These are phyloP conservation scores for Idris sp. DNA, from an alignment of 1,140 invertebrate genomes.

Conservation along the genomic window DNA sequence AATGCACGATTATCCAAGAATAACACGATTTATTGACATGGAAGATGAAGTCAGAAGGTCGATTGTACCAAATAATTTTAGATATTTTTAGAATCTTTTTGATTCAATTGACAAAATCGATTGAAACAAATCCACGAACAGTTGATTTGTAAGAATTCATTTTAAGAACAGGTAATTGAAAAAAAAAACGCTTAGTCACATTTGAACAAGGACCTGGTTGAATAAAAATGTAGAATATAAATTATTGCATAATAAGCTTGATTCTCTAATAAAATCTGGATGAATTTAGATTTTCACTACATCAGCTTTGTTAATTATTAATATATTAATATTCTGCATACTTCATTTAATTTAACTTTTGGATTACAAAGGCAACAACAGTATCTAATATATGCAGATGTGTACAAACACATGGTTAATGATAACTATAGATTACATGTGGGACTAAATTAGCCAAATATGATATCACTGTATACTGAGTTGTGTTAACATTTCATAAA, in stretches of 20 bases:
- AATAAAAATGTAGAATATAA: no score
- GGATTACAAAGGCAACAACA: slow-evolving; percentile 14
- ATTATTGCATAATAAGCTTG: neutral
- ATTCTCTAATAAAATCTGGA: no score
- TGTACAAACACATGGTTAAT: slow-evolving; percentile 36
- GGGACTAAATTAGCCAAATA: slow-evolving; percentile 25
- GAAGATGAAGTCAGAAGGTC: slow-evolving; percentile 12
- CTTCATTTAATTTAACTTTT: slow-evolving; percentile 25
- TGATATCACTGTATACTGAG: slow-evolving; percentile 13
- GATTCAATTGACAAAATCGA: slow-evolving; percentile 7
- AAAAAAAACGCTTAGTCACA: no score
- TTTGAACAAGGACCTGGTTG: no score
- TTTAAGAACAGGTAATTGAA: no score
- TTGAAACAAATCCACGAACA: no score
- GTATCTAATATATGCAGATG: slow-evolving; percentile 33
- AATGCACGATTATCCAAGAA: slow-evolving; percentile 52
- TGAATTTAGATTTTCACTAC: no score
- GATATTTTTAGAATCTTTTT: slow-evolving; percentile 16
- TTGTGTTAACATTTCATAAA: slow-evolving; percentile 9
- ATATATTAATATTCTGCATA: slow-evolving; percentile 9
- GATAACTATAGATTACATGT: slow-evolving; percentile 24
- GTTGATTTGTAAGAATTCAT: no score
- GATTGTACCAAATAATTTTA: slow-evolving; percentile 13
- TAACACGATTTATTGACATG: slow-evolving; percentile 38
- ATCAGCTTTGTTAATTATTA: no score